Conservation (phyloP, 2,888 invertebrate species). For the Mythimna lalbum region DNA sequence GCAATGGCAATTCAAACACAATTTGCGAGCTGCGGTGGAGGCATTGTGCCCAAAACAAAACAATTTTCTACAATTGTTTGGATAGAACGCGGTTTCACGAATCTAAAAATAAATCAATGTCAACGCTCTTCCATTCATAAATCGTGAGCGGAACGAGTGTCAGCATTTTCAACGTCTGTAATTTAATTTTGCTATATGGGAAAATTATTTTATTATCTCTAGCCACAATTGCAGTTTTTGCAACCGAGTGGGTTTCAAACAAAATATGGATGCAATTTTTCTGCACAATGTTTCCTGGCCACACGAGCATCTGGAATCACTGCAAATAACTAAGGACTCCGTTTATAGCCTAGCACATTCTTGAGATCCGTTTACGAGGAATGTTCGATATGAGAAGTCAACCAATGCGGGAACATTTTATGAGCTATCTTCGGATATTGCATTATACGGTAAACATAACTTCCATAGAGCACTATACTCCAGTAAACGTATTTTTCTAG, state of each 20-base stretch:
- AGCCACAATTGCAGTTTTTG: slow-evolving; percentile 36
- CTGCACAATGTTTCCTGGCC: slow-evolving; percentile 67
- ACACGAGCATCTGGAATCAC: slow-evolving; percentile 74
- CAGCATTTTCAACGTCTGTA: slow-evolving; percentile 58
- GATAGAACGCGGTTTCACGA: slow-evolving; percentile 43
- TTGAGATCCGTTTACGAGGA: slow-evolving; percentile 71
- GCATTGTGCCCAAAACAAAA: slow-evolving; percentile 41
- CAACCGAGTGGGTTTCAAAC: slow-evolving; percentile 45
- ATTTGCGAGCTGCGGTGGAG: slow-evolving; percentile 28
- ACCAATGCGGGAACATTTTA: slow-evolving; percentile 63
- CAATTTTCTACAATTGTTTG: slow-evolving; percentile 46
- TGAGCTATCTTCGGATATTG: slow-evolving; percentile 65
- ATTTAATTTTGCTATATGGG: slow-evolving; percentile 61
- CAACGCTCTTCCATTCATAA: slow-evolving; percentile 61
- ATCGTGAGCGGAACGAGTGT: slow-evolving; percentile 60
- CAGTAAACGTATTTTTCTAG: slow-evolving; percentile 13
- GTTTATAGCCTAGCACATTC: slow-evolving; percentile 72
- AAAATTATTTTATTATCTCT: slow-evolving; percentile 64
- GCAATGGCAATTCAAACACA: slow-evolving; percentile 43
- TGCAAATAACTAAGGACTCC: slow-evolving; percentile 72
- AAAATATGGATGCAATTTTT: slow-evolving; percentile 71
- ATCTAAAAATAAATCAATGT: slow-evolving; percentile 63
- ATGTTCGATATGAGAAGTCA: slow-evolving; percentile 73
- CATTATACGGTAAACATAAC: slow-evolving; percentile 45
- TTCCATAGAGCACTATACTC: slow-evolving; percentile 15